phyloP scores from a whole-genome alignment of 2,113 vertebrate species.

The Eleginops maclovinus region DNA sequence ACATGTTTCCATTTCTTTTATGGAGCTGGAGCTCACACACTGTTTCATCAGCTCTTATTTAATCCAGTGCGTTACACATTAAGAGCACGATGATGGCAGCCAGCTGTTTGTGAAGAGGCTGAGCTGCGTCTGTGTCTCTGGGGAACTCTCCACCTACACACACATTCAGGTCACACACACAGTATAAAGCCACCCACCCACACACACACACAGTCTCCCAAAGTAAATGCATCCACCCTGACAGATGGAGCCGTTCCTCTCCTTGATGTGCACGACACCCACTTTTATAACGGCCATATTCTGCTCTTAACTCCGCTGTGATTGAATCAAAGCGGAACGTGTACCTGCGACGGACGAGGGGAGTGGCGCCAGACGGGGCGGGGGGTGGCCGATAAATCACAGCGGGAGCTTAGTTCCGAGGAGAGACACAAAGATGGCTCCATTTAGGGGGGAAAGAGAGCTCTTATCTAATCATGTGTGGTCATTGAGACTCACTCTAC shows the following conservation, averaged over 20 bases:
- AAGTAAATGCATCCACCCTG: constrained; percentile 19
- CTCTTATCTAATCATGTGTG: constrained; percentile 38
- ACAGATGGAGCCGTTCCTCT: constrained; percentile 21
- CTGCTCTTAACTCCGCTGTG: constrained; percentile 10
- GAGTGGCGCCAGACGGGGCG: no score
- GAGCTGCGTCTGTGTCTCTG: constrained; percentile 5
- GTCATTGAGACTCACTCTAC: neutral
- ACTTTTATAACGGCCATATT: constrained; percentile 23
- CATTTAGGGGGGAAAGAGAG: constrained; percentile 20
- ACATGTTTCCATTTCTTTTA: no score
- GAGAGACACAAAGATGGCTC: constrained; percentile 30
- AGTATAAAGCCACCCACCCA: neutral
- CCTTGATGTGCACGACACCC: constrained; percentile 13
- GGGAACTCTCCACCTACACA: constrained; percentile 19
- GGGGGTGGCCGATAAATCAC: constrained; percentile 39
- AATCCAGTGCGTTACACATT: neutral
- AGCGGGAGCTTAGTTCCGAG: constrained; percentile 11
- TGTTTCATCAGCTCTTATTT: no score
- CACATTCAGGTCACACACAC: constrained; percentile 2
- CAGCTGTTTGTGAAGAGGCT: constrained; percentile 34
- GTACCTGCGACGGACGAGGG: no score
- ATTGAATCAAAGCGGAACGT: constrained; percentile 55
- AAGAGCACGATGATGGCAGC: constrained; percentile 7
- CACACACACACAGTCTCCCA: neutral
- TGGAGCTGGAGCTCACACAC: no score